Base-by-base conservation (phyloP, 2,888 invertebrate species). In the Micropterix aruncella region DNA sequence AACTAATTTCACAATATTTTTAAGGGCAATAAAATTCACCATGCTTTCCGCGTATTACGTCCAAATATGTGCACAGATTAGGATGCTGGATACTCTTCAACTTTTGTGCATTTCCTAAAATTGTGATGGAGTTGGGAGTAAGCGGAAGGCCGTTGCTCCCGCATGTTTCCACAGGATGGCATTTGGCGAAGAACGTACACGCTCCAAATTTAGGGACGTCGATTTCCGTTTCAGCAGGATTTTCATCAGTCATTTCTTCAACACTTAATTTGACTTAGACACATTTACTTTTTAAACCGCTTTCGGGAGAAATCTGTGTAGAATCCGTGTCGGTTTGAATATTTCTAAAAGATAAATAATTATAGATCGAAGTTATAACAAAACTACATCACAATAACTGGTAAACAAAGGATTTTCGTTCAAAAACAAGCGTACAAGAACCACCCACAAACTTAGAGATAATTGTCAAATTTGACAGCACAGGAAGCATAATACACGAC, bases 121-220 rank as follows among this genome's bases (percentile, higher is more conserved):
- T 93, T 45, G 90, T 87, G 48, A 96, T 92, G 0, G 95, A 94
- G 65, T 96, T 95, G 2, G 96, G 95, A 1, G 96, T 96, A 16
- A 96, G 69, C 0, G 97, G 97, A 41, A 97, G 67, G 1, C 97
- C 96, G 67, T 97, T 97, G 52, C 89, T 90, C 7, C 95, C 95
- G 63, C 95, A 96, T 43, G 83, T 80, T 62, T 93, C 92, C 18
- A 84, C 83, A 9, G 89, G 87, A 61, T 94, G 92, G 56, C 83
- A 80, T 57, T 83, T 84, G 0, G 94, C 94, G 63, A 92, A 91
- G 62, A 89, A 93, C 16, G 94, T 94, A 55, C 82, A 80, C 3
- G 90, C 88, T n/a, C 89, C 90, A 58, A 95, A 80, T 52, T 60
- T 63, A 44, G 56, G 59, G 42, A 61, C 59, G 2, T 62, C 60